Evolutionary conservation across 2,797 vertebrate genomes (phyloP), one percentile per base, ranked within the genome.

Genomic region (Nothura maculosa): DNA sequence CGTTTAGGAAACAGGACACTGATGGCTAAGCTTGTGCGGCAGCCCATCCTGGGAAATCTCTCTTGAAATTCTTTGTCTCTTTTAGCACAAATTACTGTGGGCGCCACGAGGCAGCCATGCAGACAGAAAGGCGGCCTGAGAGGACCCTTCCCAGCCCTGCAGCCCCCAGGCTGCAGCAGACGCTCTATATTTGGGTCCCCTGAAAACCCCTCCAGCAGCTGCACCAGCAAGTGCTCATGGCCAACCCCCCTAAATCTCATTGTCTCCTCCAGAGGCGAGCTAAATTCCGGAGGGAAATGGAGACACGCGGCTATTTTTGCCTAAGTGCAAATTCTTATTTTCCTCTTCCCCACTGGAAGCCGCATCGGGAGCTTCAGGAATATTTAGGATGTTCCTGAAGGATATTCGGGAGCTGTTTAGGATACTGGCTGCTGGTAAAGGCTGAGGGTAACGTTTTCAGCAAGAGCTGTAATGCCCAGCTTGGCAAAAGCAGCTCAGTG

Each of bases 11-110:
- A 68, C 40, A 76, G 90, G 81, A 77, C 63, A 9, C 28, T 64
- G 2, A 55, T 81, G 62, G 62, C 25, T 85, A 90, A 61, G n/a
- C 52, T 21, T 54, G 50, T 18, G 22, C 66, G 24, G 63, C n/a
- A 30, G 57, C 68, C 79, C 84, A 63, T 48, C 92, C 25, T 42
- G 34, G 32, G 63, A 21, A 38, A 24, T 21, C 28, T 42, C 62
- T 10, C 83, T 88, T 84, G 91, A 96, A 96, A 96, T 96, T 90
- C 82, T 88, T 58, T 7, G 61, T 19, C 83, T 88, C 61, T 38
- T 69, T 34, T 69, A 78, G 43, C 0, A 4, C 34, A 76, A 77
- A 61, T 70, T 50, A 48, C 10, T 25, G 20, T 75, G 45, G 79
- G 25, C 79, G 89, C 72, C 67, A 6, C 4, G 55, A 74, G 61